A percentile compares a stretch with the other conserved stretches of the same genome.
phyloP scores from a whole-genome alignment of 2,113 vertebrate species.

The Tetrao urogallus region DNA sequence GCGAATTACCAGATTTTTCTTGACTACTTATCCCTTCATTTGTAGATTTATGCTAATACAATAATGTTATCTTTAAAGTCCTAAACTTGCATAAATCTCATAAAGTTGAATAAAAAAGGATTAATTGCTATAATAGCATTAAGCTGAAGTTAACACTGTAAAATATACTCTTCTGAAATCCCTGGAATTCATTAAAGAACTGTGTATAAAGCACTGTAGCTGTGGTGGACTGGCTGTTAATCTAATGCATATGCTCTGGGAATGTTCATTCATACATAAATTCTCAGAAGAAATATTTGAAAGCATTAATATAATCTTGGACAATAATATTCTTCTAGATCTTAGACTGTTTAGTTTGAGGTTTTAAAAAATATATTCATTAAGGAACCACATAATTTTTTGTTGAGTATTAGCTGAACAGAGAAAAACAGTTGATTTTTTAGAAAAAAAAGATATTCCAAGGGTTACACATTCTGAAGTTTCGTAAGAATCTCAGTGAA shows the following conservation, averaged over 20 bases:
- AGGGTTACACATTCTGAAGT: neutral
- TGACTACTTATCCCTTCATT: neutral
- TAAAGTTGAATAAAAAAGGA: neutral
- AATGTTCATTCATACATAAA: constrained; percentile 16
- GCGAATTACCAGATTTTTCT: neutral
- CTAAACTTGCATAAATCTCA: neutral
- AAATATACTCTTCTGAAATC: neutral
- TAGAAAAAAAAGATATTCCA: neutral
- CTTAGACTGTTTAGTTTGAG: neutral
- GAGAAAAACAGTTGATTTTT: neutral
- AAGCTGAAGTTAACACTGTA: neutral
- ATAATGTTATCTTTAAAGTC: neutral
- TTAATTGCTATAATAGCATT: neutral
- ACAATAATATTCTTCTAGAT: neutral
- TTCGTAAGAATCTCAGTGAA: neutral
- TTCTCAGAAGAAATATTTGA: constrained; percentile 26
- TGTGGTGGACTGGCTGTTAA: constrained; percentile 9
- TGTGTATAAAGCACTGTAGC: neutral
- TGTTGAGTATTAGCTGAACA: neutral
- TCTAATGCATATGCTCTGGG: constrained; percentile 10
- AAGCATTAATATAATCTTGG: neutral
- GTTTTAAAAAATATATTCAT: neutral
- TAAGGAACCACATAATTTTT: neutral
- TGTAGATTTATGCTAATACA: neutral
- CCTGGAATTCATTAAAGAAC: constrained; percentile 27